A percentile compares a stretch with the other conserved stretches of the same genome.
Conservation (phyloP, 2,797 vertebrate species). For the Saxicola maurus region DNA sequence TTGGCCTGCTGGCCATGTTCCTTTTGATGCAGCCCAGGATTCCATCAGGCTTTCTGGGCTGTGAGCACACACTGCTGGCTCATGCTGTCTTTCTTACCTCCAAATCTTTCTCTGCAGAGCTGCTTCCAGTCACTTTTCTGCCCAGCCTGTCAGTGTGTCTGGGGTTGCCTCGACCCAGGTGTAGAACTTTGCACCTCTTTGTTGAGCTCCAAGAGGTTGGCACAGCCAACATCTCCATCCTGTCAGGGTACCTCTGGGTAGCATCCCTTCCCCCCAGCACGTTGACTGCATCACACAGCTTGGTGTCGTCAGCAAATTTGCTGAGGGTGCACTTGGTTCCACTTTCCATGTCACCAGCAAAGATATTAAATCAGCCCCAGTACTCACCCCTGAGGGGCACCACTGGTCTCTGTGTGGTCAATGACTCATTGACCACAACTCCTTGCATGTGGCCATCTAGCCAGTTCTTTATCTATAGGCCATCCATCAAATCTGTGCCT, state of each 20-base stretch:
- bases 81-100: not conserved
- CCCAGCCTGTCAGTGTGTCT: not conserved
- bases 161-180: not conserved
- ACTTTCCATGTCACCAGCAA: not conserved
- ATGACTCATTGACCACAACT: not conserved
- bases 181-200: not conserved
- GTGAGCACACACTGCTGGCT: fast-evolving
- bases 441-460: too few species aligned
- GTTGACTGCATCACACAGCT: not conserved
- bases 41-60: not conserved
- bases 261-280: not conserved
- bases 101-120: not conserved
- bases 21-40: not conserved
- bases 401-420: not conserved
- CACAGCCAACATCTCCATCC: not conserved
- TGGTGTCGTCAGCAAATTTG: not conserved
- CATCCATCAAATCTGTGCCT: not conserved
- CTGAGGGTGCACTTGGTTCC: fast-evolving
- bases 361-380: not conserved
- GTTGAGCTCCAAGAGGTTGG: not conserved
- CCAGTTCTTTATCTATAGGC: not conserved
- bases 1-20: not conserved
- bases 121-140: not conserved
- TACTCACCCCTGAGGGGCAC: not conserved
- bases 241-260: not conserved